phyloP scores from a whole-genome alignment of 2,113 vertebrate genomes.

The Gavialis gangeticus region DNA sequence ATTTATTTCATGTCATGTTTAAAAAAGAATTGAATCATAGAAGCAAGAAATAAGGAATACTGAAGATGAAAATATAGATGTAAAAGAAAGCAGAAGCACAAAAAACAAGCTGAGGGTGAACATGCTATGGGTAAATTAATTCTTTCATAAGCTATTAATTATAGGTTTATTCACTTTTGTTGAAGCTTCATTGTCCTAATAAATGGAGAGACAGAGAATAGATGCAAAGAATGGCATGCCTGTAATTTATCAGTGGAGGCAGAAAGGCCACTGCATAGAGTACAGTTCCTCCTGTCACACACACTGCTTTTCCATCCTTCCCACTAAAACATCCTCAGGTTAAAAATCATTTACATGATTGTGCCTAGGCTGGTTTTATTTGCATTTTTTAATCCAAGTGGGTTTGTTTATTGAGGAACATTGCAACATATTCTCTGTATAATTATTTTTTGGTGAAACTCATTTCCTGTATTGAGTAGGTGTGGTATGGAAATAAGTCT shows the following conservation, averaged over 20 bases:
- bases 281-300: not conserved
- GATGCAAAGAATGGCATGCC: not conserved
- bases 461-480: not conserved
- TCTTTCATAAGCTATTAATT: constrained; percentile 16
- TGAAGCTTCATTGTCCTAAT: not conserved
- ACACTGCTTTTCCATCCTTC: not conserved
- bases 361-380: constrained; percentile 22
- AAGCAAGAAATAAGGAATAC: not conserved
- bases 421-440: not conserved
- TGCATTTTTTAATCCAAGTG: constrained; percentile 33
- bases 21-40: constrained; percentile 2
- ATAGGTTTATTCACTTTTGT: constrained; percentile 30
- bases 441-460: not conserved
- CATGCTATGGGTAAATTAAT: not conserved
- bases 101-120: not conserved
- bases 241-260: not conserved
- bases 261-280: not conserved
- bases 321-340: not conserved
- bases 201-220: not conserved
- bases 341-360: constrained; percentile 40
- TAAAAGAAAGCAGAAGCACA: not conserved
- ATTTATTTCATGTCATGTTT: constrained; percentile 15
- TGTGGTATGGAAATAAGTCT: not conserved
- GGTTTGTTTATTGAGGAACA: constrained; percentile 41
- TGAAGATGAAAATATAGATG: not conserved